Conservation (phyloP, 2,888 invertebrate genomes). For the Lampropteryx suffumata region DNA sequence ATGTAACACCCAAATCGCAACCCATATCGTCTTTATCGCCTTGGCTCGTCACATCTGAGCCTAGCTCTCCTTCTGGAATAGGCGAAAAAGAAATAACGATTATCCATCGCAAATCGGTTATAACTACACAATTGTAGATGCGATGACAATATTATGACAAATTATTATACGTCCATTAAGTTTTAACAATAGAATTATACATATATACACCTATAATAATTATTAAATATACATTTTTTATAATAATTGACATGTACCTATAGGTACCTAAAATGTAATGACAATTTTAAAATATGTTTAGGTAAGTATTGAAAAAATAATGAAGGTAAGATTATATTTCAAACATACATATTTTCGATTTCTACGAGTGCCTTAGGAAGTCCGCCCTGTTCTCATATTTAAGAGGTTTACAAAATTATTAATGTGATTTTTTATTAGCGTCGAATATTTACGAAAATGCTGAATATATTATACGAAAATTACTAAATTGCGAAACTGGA, state of each 20-base stretch:
- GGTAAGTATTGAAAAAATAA: no score
- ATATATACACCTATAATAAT: no score
- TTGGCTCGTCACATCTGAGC: slow-evolving; percentile 91
- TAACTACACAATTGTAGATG: slow-evolving; percentile 89
- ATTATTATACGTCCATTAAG: slow-evolving; percentile 26
- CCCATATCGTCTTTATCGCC: slow-evolving; percentile 89
- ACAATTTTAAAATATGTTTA: no score
- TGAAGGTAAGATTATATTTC: no score
- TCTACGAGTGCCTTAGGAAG: slow-evolving; percentile 11
- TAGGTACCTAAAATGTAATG: no score
- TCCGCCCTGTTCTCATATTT: slow-evolving; percentile 4
- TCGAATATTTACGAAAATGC: slow-evolving; percentile 1
- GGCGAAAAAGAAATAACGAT: slow-evolving; percentile 86
- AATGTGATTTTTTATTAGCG: background rate
- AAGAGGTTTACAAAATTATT: slow-evolving; percentile 2
- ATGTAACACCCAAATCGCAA: slow-evolving; percentile 80
- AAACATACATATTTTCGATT: background rate
- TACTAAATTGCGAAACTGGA: no score
- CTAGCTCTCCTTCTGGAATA: slow-evolving; percentile 84
- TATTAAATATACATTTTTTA: no score
- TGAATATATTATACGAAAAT: no score
- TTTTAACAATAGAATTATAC: slow-evolving; percentile 9
- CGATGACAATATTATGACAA: slow-evolving; percentile 11
- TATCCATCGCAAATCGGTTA: slow-evolving; percentile 92
- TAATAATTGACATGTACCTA: no score